These are phyloP conservation scores for Ellobius talpinus DNA, from an alignment of 2,113 vertebrate species.

Conservation along the genomic window DNA sequence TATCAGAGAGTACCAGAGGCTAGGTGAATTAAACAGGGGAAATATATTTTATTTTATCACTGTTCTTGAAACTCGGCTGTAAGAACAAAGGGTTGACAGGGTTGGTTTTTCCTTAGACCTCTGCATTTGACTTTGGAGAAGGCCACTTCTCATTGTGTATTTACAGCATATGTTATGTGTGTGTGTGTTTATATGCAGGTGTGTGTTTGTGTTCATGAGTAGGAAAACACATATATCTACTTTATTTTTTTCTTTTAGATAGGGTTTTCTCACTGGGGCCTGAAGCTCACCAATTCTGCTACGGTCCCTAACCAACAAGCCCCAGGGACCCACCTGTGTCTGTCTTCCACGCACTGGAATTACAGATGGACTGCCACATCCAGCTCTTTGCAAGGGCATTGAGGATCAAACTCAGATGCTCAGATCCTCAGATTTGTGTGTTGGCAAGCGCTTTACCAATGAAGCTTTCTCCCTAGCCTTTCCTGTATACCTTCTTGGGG, in stretches of 20 bases:
- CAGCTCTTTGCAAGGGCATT: not conserved
- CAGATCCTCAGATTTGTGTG: not conserved
- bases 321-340: too few species aligned
- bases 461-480: too few species aligned
- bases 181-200: not conserved
- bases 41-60: not conserved
- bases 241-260: not conserved
- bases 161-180: not conserved
- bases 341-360: not conserved
- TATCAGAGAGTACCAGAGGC: not conserved
- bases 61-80: not conserved
- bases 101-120: not conserved
- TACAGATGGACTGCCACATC: not conserved
- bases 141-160: not conserved
- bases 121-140: not conserved
- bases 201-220: not conserved
- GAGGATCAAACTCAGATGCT: not conserved
- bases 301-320: not conserved
- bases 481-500: not conserved
- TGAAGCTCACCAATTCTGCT: not conserved
- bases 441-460: not conserved
- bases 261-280: not conserved
- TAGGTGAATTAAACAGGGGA: not conserved
- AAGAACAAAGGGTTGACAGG: not conserved
- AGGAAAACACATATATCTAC: not conserved